Percentiles rank a stretch among this genome's conserved stretches.
phyloP scores from a whole-genome alignment of 2,797 vertebrate genomes.

The Enteromius argenteus region DNA sequence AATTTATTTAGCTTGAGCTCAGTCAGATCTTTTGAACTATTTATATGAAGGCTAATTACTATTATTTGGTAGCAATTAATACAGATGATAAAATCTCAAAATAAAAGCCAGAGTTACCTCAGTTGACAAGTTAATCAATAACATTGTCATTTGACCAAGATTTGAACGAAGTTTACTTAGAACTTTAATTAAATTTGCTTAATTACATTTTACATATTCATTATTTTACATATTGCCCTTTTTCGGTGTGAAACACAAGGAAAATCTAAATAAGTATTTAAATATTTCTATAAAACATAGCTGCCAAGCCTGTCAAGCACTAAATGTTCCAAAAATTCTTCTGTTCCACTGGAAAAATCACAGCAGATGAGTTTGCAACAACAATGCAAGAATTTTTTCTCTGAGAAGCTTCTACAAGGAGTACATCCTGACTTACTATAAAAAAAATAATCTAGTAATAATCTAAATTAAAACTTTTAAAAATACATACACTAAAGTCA shows the following conservation, averaged over 20 bases:
- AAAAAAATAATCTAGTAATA: neutral
- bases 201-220: neutral
- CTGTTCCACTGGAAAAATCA: neutral
- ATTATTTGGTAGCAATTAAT: neutral
- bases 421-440: neutral
- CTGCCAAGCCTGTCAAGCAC: neutral
- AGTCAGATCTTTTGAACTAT: neutral
- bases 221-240: neutral
- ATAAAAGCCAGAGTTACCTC: neutral
- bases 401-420: too few relatives aligned
- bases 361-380: neutral
- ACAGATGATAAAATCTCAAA: neutral
- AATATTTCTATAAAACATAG: neutral
- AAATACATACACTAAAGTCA: neutral
- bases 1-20: neutral
- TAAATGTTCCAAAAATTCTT: neutral
- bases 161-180: neutral
- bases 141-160: neutral
- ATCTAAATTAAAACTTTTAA: neutral
- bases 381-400: neutral
- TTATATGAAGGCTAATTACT: neutral
- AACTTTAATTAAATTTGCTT: neutral
- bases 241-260: neutral
- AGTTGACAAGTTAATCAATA: neutral
- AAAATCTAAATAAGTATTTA: too few relatives aligned